A percentile compares a stretch with the other conserved stretches of the same genome.
Conservation (phyloP, 2,797 vertebrate genomes). For the Octomys mimax region DNA sequence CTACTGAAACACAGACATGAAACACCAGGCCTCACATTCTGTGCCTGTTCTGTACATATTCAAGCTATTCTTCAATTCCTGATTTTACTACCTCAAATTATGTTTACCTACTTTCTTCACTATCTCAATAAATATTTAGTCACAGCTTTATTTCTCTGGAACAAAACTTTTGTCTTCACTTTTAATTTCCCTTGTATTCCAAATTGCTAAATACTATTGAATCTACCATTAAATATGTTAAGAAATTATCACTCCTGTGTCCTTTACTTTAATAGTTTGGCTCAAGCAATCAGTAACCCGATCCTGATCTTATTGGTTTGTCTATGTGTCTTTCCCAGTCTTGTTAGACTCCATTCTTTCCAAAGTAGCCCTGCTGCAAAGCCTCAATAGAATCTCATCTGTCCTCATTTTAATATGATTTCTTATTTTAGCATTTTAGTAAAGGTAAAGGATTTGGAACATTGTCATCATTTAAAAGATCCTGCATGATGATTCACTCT, state of each 20-base stretch:
- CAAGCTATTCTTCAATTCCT: background rate
- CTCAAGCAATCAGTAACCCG: background rate
- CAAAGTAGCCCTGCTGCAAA: background rate
- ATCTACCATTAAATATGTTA: background rate
- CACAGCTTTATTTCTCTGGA: background rate
- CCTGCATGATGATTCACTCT: background rate
- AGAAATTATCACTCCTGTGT: background rate
- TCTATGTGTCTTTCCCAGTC: background rate
- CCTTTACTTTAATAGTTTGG: background rate
- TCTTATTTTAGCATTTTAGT: background rate
- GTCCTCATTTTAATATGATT: background rate
- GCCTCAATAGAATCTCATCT: background rate
- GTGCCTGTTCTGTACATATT: background rate
- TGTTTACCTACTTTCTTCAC: accelerated
- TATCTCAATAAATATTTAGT: background rate
- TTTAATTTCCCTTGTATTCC: background rate
- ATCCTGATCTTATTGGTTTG: background rate
- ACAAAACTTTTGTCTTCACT: background rate
- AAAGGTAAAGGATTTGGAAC: background rate
- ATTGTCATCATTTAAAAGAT: background rate
- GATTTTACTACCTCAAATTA: background rate
- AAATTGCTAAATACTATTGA: background rate
- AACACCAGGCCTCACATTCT: background rate
- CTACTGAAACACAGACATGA: background rate
- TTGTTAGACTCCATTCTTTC: background rate